Base-by-base conservation (phyloP, 2,888 invertebrate species). In the Saturnia japonica region DNA sequence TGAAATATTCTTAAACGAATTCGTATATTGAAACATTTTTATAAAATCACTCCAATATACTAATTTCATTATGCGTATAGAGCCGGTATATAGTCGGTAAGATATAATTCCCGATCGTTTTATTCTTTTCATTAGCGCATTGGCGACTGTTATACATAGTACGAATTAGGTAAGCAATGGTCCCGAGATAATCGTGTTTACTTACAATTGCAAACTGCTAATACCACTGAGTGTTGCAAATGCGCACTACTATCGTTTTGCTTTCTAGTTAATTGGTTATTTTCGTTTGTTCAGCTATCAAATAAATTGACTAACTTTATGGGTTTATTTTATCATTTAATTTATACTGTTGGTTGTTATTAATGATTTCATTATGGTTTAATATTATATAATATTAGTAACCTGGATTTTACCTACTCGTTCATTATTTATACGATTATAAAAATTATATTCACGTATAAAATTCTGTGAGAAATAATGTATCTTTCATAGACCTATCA, bases 191-290 rank as follows among this genome's bases (percentile, higher is more conserved):
- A 91, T 89, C 82, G 82, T 84, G 84, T 86, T 85, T 85, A 83
- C 84, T 91, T 90, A 90, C 88, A 91, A 90, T 91, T 88, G 87
- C 89, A 88, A 91, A 87, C 88, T 83, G 76, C 83, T 86, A 85
- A 88, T 86, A 85, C 83, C 78, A 78, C 80, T 79, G 85, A 87
- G 84, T 85, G 85, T 86, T 86, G 86, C 88, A 89, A 89, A 90
- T 89, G 86, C 80, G 81, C 80, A 82, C 80, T 82, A 83, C 80
- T 78, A 81, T 82, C 82, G 80, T 82, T 88, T 87, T 84, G 82
- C 83, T 84, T 82, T 82, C 79, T 77, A 76, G 83, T 86, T 85
- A 85, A 86, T 86, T 85, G 84, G 78, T 81, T 60, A 80, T 83
- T 82, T 82, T 84, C 82, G 80, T 83, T 80, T 77, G 80, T 81